Percentiles rank a stretch among this genome's conserved stretches.
These are phyloP conservation scores for Heterodera filipjevi DNA, from an alignment of 2,888 invertebrate species.

Conservation along the genomic window DNA sequence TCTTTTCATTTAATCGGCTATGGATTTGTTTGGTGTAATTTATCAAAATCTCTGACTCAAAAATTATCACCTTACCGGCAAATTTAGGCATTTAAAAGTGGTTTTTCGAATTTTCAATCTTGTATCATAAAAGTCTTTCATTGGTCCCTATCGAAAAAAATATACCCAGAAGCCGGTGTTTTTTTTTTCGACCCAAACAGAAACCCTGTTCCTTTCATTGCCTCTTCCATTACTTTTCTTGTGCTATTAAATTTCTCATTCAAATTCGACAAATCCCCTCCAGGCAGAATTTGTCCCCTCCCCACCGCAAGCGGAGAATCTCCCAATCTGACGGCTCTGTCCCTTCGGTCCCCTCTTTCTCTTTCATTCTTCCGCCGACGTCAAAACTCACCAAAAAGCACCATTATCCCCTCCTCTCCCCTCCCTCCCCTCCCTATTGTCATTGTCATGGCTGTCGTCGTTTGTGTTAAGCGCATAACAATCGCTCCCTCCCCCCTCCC, in stretches of 20 bases:
- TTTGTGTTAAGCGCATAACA: conserved; percentile 9
- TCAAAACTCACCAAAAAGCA: conserved; percentile 1
- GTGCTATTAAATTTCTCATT: neutral
- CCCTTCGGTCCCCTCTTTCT: neutral
- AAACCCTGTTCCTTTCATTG: neutral
- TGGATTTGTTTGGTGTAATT: too few species aligned
- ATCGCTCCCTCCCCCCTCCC: neutral
- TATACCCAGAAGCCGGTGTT: too few species aligned
- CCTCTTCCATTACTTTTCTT: neutral
- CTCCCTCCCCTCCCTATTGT: neutral
- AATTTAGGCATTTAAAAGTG: too few species aligned
- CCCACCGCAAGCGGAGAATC: neutral
- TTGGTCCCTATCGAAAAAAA: too few species aligned
- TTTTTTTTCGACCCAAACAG: too few species aligned
- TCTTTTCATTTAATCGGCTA: too few species aligned
- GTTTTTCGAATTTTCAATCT: too few species aligned
- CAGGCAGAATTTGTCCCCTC: neutral
- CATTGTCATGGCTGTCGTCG: conserved; percentile 3
- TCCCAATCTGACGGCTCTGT: neutral
- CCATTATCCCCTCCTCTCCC: neutral
- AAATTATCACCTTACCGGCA: too few species aligned
- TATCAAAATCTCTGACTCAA: too few species aligned
- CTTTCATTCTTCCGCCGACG: neutral
- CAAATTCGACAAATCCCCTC: neutral
- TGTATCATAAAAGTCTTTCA: too few species aligned